These are phyloP conservation scores for Puma concolor DNA, from an alignment of 2,113 vertebrate species.

Conservation along the genomic window DNA sequence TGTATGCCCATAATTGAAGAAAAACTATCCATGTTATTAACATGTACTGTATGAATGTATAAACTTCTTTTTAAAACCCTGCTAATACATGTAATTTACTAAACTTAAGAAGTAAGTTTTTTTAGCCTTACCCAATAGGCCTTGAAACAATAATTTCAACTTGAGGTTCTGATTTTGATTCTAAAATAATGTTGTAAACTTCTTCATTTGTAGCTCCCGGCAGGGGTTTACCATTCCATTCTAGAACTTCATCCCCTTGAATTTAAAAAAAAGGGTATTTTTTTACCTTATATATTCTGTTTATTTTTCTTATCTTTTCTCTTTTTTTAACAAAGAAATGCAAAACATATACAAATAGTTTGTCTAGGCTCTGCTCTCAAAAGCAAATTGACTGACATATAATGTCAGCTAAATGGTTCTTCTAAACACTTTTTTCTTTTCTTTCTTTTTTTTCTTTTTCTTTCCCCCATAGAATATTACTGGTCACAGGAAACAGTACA, in stretches of 20 bases:
- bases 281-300: constrained; percentile 82
- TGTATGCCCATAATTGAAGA: constrained; percentile 63
- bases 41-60: constrained; percentile 76
- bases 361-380: constrained; percentile 37
- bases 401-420: constrained; percentile 63
- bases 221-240: constrained; percentile 98
- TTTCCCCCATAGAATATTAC: constrained; percentile 34
- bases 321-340: constrained; percentile 74
- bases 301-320: constrained; percentile 78
- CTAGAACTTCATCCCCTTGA: constrained; percentile 97
- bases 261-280: constrained; percentile 86
- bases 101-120: constrained; percentile 81
- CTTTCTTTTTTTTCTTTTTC: neutral
- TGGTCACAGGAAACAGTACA: constrained; percentile 51
- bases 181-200: constrained; percentile 99
- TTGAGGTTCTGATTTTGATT: constrained; percentile 99
- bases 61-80: constrained; percentile 68
- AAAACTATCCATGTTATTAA: constrained; percentile 65
- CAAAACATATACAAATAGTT: constrained; percentile 78
- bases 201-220: constrained; percentile 99
- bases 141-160: constrained; percentile 99
- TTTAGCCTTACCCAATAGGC: constrained; percentile 96
- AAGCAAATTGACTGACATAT: constrained; percentile 63
- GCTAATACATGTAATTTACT: constrained; percentile 76
- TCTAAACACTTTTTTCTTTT: constrained; percentile 54